phyloP scores from a whole-genome alignment of 2,113 vertebrate genomes.

The Oreotragus oreotragus region DNA sequence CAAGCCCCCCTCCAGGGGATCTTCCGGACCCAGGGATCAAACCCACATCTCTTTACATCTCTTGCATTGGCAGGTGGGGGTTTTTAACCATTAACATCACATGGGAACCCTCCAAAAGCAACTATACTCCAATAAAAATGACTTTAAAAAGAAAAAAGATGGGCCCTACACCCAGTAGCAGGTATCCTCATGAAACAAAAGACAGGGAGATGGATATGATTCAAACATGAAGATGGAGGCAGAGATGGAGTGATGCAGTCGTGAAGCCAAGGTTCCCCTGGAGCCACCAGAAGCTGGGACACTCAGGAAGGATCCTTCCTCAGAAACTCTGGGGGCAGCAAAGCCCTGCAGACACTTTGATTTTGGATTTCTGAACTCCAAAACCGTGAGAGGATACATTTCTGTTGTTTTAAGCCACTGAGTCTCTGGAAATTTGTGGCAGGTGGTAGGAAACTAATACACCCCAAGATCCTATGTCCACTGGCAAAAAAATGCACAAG shows the following conservation, averaged over 20 bases:
- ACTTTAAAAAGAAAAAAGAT: not conserved
- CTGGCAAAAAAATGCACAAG: not conserved
- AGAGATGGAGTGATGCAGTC: not conserved
- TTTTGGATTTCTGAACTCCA: not conserved
- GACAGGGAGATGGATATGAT: not conserved
- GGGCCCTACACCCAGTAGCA: not conserved
- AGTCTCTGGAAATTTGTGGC: not conserved
- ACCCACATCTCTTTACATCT: not conserved
- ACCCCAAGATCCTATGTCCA: not conserved
- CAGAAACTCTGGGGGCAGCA: rapidly evolving
- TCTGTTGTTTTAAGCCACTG: not conserved
- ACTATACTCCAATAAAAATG: not conserved
- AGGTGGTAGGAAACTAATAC: not conserved
- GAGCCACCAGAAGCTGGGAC: too few relatives aligned
- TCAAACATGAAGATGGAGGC: not conserved
- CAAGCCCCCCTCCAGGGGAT: not conserved
- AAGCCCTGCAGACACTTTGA: not conserved
- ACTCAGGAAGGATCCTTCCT: not conserved
- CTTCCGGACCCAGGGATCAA: not conserved
- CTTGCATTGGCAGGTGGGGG: not conserved
- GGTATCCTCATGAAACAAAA: not conserved
- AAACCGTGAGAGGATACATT: not conserved
- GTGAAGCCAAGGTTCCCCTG: not conserved
- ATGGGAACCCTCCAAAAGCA: not conserved
- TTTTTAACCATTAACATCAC: not conserved